These are phyloP conservation scores for Drosophila neotestacea DNA, from an alignment of 2,888 invertebrate species.

Conservation along the genomic window DNA sequence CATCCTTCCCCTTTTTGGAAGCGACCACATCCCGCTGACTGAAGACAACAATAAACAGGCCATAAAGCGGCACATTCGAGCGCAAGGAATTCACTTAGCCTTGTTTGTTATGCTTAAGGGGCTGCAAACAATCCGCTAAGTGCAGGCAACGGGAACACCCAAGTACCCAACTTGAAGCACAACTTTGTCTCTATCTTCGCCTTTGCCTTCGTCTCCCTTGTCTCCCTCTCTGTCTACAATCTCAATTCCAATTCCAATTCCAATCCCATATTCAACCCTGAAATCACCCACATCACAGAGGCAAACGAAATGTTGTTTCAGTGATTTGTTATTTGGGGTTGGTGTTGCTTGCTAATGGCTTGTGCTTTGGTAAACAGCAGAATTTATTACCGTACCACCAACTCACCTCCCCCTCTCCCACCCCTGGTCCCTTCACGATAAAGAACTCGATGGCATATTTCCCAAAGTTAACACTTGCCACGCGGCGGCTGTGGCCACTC, in stretches of 20 bases:
- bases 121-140: constrained; percentile 85
- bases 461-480: constrained; percentile 81
- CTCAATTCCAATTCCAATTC: constrained; percentile 1
- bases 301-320: constrained; percentile 74
- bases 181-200: neutral
- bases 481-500: constrained; percentile 80
- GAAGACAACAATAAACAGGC: constrained; percentile 78
- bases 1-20: neutral
- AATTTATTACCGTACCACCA: constrained; percentile 72
- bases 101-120: constrained; percentile 85
- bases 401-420: neutral
- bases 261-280: constrained; percentile 13
- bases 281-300: neutral
- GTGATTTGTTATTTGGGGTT: constrained; percentile 80
- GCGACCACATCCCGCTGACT: constrained; percentile 28
- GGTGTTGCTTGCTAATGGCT: constrained; percentile 83
- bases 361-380: constrained; percentile 81
- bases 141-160: constrained; percentile 69
- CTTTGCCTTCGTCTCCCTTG: neutral
- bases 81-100: constrained; percentile 83
- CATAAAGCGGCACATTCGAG: constrained; percentile 81
- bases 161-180: constrained; percentile 35
- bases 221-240: neutral
- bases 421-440: neutral
- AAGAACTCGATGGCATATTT: constrained; percentile 47